phyloP scores from a whole-genome alignment of 2,888 invertebrate species.

The Neoitamus cyanurus region DNA sequence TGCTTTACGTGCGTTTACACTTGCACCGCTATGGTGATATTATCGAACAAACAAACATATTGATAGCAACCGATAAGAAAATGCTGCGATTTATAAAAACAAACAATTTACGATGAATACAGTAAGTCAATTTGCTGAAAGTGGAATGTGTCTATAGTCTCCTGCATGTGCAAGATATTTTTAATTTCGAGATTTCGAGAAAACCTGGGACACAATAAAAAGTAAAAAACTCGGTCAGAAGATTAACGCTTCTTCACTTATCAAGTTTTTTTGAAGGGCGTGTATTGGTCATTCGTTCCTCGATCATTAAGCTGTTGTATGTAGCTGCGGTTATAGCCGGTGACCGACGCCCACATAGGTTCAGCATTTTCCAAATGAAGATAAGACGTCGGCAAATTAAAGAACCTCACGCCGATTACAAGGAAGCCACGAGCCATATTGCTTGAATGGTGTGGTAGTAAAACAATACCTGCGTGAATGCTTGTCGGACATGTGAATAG shows the following conservation, averaged over 20 bases:
- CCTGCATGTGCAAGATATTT: background rate
- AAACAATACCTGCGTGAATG: constrained; percentile 16
- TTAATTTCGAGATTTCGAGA: background rate
- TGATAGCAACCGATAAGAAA: background rate
- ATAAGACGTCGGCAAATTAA: background rate
- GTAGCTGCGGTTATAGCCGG: background rate
- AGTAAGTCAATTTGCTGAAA: background rate
- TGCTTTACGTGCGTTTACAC: background rate
- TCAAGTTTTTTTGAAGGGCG: background rate
- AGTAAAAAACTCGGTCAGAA: background rate
- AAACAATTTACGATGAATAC: background rate
- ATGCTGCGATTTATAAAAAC: background rate
- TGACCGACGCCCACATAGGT: background rate
- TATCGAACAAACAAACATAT: background rate
- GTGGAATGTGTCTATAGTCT: background rate
- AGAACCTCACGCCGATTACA: background rate
- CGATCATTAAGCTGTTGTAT: background rate
- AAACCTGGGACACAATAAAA: background rate
- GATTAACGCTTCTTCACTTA: background rate
- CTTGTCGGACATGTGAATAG: background rate
- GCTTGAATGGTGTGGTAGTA: background rate
- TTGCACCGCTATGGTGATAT: background rate
- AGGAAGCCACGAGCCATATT: constrained; percentile 10
- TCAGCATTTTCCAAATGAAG: background rate
- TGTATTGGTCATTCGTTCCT: background rate